Conservation (phyloP, 1,140 invertebrate species). For the Augochlora pura region DNA sequence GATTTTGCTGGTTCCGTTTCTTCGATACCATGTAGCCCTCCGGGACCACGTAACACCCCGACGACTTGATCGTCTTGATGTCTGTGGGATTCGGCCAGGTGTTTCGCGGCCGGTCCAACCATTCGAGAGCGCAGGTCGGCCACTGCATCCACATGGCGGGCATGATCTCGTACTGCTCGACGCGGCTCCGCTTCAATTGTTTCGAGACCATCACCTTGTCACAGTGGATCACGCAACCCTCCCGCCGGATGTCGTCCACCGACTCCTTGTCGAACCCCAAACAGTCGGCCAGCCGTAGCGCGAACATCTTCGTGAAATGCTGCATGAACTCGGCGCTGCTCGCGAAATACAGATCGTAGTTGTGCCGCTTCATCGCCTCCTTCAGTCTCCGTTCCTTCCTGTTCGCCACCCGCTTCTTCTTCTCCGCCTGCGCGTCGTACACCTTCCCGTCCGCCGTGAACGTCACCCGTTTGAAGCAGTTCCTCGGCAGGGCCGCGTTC, state of each 20-base stretch:
- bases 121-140: constrained; percentile 84
- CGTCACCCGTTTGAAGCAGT: constrained; percentile 71
- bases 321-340: constrained; percentile 83
- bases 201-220: constrained; percentile 70
- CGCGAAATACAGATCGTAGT: constrained; percentile 81
- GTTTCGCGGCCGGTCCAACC: constrained; percentile 82
- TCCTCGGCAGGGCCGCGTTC: constrained; percentile 45
- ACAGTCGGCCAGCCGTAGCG: constrained; percentile 78
- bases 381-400: constrained; percentile 78
- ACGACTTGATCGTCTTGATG: constrained; percentile 83
- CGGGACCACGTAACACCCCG: constrained; percentile 86
- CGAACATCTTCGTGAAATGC: constrained; percentile 83
- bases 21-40: constrained; percentile 83
- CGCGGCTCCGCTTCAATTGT: constrained; percentile 62
- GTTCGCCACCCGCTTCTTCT: constrained; percentile 50
- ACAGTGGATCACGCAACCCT: constrained; percentile 83
- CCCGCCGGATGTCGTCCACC: constrained; percentile 78
- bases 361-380: constrained; percentile 71
- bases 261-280: constrained; percentile 80
- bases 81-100: constrained; percentile 85
- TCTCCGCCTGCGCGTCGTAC: constrained; percentile 62
- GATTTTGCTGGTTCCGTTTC: constrained; percentile 78
- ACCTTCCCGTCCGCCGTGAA: constrained; percentile 66
- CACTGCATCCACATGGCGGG: constrained; percentile 84
- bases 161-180: constrained; percentile 82